Evolutionary conservation across 2,888 invertebrate species (phyloP), one percentile per base, ranked within the genome.

Genomic region (Tuta absoluta): DNA sequence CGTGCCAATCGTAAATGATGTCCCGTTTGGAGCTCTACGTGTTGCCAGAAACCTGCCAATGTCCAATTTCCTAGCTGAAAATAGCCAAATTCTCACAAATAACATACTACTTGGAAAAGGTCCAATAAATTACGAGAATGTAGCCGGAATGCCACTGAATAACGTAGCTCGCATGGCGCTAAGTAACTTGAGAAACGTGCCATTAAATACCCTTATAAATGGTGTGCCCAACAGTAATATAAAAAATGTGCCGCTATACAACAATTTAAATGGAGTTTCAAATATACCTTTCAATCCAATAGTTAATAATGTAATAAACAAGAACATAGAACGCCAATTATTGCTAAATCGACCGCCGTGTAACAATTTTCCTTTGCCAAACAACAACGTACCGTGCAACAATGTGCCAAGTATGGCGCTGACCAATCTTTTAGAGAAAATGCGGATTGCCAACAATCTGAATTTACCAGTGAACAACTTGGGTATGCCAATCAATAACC

Each of bases 301-400:
- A n/a, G n/a, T n/a, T n/a, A 71, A 66, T 38, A 69, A 66, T 67
- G 63, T 68, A 11, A 65, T 66, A 38, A 12, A 48, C 0, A 70
- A 63, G 12, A 74, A 71, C 63, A 41, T 45, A 24, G 37, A 19
- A 33, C 65, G 58, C 1, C 51, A 23, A 5, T 5, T 10, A 12
- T 11, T 53, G 10, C 21, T 53, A 10, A 53, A 23, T 12, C 51
- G 19, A 23, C 5, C 56, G n/a, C 28, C 56, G 17, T 56, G 56
- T 10, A 56, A 51, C 51, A 33, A 53, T 2, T 21, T 23, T 21
- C 51, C 17, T 24, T 24, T 23, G 7, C 51, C 51, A 3, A 24
- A 12, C 24, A 53, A 7, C 3, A 56, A 56, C n/a, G 33, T 56
- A 33, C 28, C 56, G 17, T 33, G 17, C 10, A 56, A 33, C n/a